Base-by-base conservation (phyloP, 2,888 invertebrate genomes). In the Thyatira batis region DNA sequence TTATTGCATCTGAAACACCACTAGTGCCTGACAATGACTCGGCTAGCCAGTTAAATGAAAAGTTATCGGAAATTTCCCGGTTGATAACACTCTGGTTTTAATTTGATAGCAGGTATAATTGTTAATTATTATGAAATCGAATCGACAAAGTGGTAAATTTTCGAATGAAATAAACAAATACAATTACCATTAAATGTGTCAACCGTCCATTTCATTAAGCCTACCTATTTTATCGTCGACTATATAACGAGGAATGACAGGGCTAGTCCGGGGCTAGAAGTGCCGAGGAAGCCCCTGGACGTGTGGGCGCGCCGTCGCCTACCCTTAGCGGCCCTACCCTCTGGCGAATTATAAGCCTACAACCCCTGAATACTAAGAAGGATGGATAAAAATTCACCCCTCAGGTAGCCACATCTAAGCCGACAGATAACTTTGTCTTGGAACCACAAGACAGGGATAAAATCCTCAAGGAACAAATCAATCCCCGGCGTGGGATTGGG, bases 291-390 rank as follows among this genome's bases (percentile, higher is more conserved):
- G 74, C 66, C 75, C 68, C 71, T 66, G 72, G 76, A 71, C 76
- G 78, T 76, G 78, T 75, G 77, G 72, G 76, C 74, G 76, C 73
- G 74, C 71, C 67, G 76, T 73, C 77, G 75, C 75, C 62, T 71
- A 74, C 76, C 83, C 83, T 83, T 82, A 80, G 81, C 75, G 78
- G 80, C 76, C 76, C 71, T 73, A 78, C 84, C 86, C 84, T 82
- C 77, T 64, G 73, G 81, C 85, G 84, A 88, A 87, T 88, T 89
- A 88, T 85, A 84, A 84, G 81, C 81, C 79, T 78, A 82, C 87
- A 75, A 60, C 77, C 73, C 74, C 76, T 80, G 89, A 89, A 89
- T 89, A 89, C 87, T 87, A 89, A 89, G 78, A 76, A 69, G 80
- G 72, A 63, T 61, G 81, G 80, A 85, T 85, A 88, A 86, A 88